Evolutionary conservation across 2,113 vertebrate genomes (phyloP).

Genomic region (Rhipidura dahli): DNA sequence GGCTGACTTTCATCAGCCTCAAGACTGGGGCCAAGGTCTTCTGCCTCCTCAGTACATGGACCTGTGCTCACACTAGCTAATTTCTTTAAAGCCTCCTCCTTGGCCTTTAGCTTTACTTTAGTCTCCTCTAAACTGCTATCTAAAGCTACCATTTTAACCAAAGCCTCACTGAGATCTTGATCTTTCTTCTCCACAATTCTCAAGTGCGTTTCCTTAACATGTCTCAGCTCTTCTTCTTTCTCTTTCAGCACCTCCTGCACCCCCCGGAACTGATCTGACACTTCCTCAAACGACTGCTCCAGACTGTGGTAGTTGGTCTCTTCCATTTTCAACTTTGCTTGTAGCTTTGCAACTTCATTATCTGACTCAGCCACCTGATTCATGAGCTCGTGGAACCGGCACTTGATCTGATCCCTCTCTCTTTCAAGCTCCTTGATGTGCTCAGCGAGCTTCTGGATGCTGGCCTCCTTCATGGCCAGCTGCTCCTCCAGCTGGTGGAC

Average conservation of each 20-base stretch:
- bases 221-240: constrained; percentile 87
- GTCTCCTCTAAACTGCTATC: constrained; percentile 88
- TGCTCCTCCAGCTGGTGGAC: constrained; percentile 86
- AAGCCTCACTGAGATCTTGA: constrained; percentile 84
- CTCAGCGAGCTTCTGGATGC: constrained; percentile 81
- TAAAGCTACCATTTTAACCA: constrained; percentile 85
- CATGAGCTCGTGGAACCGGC: constrained; percentile 87
- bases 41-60: constrained; percentile 61
- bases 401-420: constrained; percentile 83
- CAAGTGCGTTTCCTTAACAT: constrained; percentile 84
- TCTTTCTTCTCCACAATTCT: constrained; percentile 85
- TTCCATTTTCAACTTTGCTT: constrained; percentile 77
- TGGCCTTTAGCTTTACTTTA: constrained; percentile 81
- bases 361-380: constrained; percentile 84
- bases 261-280: constrained; percentile 82
- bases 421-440: constrained; percentile 82
- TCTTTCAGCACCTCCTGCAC: constrained; percentile 81
- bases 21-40: constrained; percentile 70
- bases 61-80: constrained; percentile 60
- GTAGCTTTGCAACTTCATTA: constrained; percentile 82
- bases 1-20: constrained; percentile 75
- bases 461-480: constrained; percentile 75
- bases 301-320: constrained; percentile 84
- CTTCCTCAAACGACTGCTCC: constrained; percentile 82
- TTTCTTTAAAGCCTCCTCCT: constrained; percentile 82